phyloP scores from a whole-genome alignment of 2,797 vertebrate genomes.

The Anomalospiza imberbis region DNA sequence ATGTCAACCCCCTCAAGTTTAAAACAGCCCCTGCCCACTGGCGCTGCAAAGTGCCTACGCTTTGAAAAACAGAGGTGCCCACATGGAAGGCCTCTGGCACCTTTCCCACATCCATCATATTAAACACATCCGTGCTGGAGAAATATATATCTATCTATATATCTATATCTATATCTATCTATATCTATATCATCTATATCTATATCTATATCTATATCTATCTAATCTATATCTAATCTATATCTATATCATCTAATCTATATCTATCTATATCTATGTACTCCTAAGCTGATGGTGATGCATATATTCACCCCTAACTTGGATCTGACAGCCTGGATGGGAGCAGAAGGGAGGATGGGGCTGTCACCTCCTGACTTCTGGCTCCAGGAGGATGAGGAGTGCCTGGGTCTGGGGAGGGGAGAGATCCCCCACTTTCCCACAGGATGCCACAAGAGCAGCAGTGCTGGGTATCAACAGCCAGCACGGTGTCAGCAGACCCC shows the following conservation, averaged over 20 bases:
- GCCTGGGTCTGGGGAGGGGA: accelerated
- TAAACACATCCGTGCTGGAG: neutral
- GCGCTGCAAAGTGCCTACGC: neutral
- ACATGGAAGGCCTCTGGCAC: neutral
- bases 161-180: too few species aligned
- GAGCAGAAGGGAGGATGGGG: neutral
- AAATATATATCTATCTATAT: too few species aligned
- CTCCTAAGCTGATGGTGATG: neutral
- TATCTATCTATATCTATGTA: too few species aligned
- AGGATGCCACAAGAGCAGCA: neutral
- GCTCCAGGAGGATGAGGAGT: neutral
- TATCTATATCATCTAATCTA: too few species aligned
- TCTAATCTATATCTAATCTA: too few species aligned
- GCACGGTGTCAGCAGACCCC: conserved; percentile 22
- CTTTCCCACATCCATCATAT: neutral
- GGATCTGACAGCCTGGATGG: neutral
- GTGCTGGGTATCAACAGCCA: neutral
- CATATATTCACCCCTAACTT: neutral
- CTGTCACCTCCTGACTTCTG: neutral
- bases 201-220: too few species aligned
- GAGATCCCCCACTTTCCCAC: neutral
- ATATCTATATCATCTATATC: too few species aligned
- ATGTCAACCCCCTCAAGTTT: neutral
- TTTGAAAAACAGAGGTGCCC: neutral
- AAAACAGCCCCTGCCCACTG: neutral